A percentile compares a stretch with the other conserved stretches of the same genome.
phyloP scores from a whole-genome alignment of 2,113 vertebrate genomes.

The Oncorhynchus masou region DNA sequence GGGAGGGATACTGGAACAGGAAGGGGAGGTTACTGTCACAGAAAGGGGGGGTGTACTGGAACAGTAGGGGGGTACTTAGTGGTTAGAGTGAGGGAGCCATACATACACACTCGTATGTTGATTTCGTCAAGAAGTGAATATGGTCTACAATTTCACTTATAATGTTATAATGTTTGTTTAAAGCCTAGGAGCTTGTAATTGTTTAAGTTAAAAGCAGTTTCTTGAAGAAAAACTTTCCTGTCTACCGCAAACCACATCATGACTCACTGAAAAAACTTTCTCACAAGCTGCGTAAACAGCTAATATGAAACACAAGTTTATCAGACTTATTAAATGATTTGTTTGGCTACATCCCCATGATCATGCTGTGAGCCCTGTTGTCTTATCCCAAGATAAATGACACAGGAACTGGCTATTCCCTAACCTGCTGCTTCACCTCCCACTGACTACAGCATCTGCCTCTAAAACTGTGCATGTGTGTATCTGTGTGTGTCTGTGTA shows the following conservation, averaged over 20 bases:
- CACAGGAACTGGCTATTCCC: neutral
- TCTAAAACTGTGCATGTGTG: neutral
- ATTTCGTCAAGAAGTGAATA: neutral
- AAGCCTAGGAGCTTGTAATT: too few species aligned
- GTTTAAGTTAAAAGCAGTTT: too few species aligned
- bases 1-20: too few species aligned
- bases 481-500: too few species aligned
- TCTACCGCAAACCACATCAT: too few species aligned
- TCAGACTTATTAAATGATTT: neutral
- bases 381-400: neutral
- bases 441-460: neutral
- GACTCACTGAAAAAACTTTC: neutral
- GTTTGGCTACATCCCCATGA: neutral
- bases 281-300: neutral
- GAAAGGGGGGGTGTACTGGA: too few species aligned
- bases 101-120: too few species aligned
- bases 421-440: neutral
- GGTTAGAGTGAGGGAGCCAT: too few species aligned
- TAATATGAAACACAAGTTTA: neutral
- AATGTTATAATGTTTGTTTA: too few species aligned
- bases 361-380: neutral
- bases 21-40: too few species aligned
- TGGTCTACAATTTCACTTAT: neutral
- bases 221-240: too few species aligned
- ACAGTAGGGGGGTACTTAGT: too few species aligned